These are phyloP conservation scores for Rhinopomastus cyanomelas DNA, from an alignment of 2,113 vertebrate genomes.

Conservation along the genomic window DNA sequence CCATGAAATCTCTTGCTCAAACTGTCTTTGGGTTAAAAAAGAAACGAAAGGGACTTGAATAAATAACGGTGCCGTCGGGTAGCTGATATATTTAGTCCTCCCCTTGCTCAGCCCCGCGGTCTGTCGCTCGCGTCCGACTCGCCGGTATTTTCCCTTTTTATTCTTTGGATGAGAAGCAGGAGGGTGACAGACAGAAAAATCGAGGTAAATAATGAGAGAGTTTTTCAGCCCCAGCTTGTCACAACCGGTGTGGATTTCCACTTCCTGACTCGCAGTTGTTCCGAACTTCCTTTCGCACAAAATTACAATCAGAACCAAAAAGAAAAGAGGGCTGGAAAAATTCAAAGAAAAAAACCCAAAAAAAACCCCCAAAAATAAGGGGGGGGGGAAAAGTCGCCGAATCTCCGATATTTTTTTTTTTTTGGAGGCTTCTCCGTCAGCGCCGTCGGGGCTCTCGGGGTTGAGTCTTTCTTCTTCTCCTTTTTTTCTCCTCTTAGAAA, in stretches of 20 bases:
- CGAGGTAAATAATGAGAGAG: constrained; percentile 70
- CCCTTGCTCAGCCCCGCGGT: constrained; percentile 27
- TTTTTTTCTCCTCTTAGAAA: neutral
- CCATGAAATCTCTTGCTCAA: constrained; percentile 56
- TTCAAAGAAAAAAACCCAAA: neutral
- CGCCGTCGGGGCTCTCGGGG: neutral
- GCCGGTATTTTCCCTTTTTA: constrained; percentile 56
- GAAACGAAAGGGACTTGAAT: constrained; percentile 53
- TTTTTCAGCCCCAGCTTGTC: constrained; percentile 60
- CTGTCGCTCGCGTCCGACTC: constrained; percentile 51
- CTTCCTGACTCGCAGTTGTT: constrained; percentile 71
- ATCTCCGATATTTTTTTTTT: neutral
- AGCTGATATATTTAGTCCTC: constrained; percentile 56
- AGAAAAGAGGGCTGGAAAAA: neutral
- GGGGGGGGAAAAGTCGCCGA: neutral
- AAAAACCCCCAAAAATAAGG: neutral
- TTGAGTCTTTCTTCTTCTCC: too few species aligned
- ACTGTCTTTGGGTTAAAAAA: constrained; percentile 67
- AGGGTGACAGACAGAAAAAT: constrained; percentile 65
- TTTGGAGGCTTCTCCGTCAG: neutral
- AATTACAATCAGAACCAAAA: constrained; percentile 40
- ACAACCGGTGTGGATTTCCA: constrained; percentile 60
- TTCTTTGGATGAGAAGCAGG: constrained; percentile 71
- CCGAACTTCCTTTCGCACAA: constrained; percentile 67
- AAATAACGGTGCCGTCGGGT: constrained; percentile 52